phyloP scores from a whole-genome alignment of 2,888 invertebrate species.

The Metellina segmentata region DNA sequence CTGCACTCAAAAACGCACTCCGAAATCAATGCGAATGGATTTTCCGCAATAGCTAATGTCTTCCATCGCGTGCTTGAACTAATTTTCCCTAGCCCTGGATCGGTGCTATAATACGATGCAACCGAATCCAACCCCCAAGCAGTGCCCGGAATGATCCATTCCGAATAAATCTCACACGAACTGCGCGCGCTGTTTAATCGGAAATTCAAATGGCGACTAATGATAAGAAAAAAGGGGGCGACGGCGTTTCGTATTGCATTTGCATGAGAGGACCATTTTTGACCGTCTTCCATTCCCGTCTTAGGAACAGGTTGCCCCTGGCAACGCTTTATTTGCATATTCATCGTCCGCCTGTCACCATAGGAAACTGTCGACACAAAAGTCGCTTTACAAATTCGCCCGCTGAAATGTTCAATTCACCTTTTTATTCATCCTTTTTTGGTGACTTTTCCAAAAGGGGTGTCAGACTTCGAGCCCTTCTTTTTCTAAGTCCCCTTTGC shows the following conservation, averaged over 20 bases:
- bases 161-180: constrained; percentile 24
- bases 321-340: constrained; percentile 75
- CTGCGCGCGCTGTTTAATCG: constrained; percentile 41
- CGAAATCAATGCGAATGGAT: constrained; percentile 2
- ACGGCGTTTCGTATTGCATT: constrained; percentile 7
- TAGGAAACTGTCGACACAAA: constrained; percentile 64
- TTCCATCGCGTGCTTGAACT: constrained; percentile 34
- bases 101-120: constrained; percentile 31
- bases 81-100: constrained; percentile 43
- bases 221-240: constrained; percentile 43
- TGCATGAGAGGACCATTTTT: constrained; percentile 51
- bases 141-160: constrained; percentile 14
- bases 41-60: not conserved
- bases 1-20: not conserved
- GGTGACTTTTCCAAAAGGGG: not conserved
- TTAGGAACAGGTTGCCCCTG: constrained; percentile 53
- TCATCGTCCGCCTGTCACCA: constrained; percentile 65
- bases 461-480: not conserved
- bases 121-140: not conserved
- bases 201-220: constrained; percentile 69
- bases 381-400: constrained; percentile 16
- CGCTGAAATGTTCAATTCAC: constrained; percentile 18
- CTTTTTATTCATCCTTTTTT: not conserved
- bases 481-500: not conserved
- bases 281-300: constrained; percentile 20